Evolutionary conservation across 2,113 vertebrate species (phyloP).

Genomic region (Heliornis fulica): DNA sequence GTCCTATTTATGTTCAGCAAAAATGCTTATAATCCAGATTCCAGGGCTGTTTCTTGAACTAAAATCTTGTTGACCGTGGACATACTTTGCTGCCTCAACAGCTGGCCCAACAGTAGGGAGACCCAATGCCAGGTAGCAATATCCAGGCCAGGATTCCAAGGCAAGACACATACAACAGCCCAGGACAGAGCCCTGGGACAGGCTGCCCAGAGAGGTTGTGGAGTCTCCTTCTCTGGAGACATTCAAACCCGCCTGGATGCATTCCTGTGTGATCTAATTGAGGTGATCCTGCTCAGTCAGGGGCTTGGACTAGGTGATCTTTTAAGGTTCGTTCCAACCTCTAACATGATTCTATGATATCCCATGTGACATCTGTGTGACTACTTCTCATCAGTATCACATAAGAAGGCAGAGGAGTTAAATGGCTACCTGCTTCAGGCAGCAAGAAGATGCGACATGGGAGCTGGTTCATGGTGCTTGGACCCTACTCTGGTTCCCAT

Average conservation of each 20-base stretch:
- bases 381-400: neutral
- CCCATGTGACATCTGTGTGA: accelerated
- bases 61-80: neutral
- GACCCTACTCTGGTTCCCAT: neutral
- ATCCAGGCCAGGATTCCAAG: neutral
- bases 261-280: too few relatives aligned
- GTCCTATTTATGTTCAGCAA: neutral
- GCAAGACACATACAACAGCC: neutral
- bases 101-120: neutral
- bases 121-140: neutral
- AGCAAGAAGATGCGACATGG: neutral
- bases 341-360: too few relatives aligned
- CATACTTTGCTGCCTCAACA: neutral
- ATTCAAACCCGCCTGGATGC: too few relatives aligned
- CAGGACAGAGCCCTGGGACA: too few relatives aligned
- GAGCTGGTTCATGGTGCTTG: neutral
- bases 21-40: neutral
- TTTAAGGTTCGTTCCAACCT: too few relatives aligned
- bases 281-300: too few relatives aligned
- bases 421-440: neutral
- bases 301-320: too few relatives aligned
- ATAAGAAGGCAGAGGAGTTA: neutral
- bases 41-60: neutral
- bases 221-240: too few relatives aligned
- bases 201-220: too few relatives aligned